Percentiles rank a stretch among this genome's conserved stretches.
Conservation (phyloP, 2,797 vertebrate genomes). For the Phyllotis vaccarum region DNA sequence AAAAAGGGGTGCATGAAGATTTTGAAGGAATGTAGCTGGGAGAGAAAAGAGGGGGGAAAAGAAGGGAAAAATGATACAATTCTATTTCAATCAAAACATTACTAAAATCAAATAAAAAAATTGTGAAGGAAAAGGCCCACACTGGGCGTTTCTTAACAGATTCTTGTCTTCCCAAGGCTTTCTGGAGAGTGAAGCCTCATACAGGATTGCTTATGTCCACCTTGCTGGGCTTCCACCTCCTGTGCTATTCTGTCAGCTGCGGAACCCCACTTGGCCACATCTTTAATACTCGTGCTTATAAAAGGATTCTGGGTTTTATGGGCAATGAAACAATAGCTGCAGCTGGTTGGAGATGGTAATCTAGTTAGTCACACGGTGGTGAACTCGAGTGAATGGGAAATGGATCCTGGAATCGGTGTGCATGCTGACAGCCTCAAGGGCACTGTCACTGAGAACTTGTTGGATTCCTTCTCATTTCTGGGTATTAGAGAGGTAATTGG, state of each 20-base stretch:
- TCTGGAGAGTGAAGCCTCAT: background rate
- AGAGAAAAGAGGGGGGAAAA: background rate
- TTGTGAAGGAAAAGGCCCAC: background rate
- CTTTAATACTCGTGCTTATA: background rate
- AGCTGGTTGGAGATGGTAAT: slow-evolving; percentile 62
- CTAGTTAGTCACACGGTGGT: slow-evolving; percentile 51
- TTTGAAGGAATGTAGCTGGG: background rate
- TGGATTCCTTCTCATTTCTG: slow-evolving; percentile 26
- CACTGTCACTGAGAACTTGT: background rate
- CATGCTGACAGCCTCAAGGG: background rate
- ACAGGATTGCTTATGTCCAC: background rate
- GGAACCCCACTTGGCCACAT: background rate
- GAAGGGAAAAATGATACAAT: background rate
- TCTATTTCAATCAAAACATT: background rate
- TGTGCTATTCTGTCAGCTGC: background rate
- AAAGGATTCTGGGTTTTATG: slow-evolving; percentile 50
- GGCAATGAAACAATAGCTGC: slow-evolving; percentile 55
- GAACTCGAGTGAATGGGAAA: slow-evolving; percentile 58
- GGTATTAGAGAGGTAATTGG: slow-evolving; percentile 42
- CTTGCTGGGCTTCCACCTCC: background rate
- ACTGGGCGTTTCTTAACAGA: background rate
- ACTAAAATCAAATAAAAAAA: background rate
- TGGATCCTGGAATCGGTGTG: background rate
- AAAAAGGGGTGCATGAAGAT: background rate
- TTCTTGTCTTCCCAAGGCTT: slow-evolving; percentile 26